Base-by-base conservation (phyloP, 2,797 vertebrate genomes). In the Arrhamphus sclerolepis region DNA sequence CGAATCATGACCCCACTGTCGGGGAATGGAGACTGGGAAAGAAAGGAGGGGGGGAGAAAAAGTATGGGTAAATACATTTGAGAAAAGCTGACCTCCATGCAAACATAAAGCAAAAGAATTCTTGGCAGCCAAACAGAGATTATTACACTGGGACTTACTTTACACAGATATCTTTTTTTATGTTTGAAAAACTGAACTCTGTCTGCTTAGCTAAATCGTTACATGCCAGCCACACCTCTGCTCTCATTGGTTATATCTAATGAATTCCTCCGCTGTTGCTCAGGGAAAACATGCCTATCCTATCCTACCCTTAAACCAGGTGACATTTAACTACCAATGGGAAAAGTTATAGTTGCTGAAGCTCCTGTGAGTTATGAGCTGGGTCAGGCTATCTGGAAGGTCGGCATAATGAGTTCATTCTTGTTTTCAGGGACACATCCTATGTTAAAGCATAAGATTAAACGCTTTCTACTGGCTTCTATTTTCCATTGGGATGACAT, bases 11-110 rank as follows among this genome's bases (percentile, higher is more conserved):
- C 85, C 77, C 73, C 77, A 86, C 66, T 53, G 85, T 85, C 46
- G 68, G 83, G 75, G 88, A 89, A 90, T 88, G 87, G 64, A 78
- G 77, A 78, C 76, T 58, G 71, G 65, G 79, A 52, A 42, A 65
- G 42, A 38, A 76, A 70, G 57, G 42, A 14, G 53, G 39, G 56
- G 39, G 52, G 34, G 6, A 43, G 46, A 18, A 13, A 62, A 66
- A 60, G 46, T 52, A 19, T 28, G 40, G 68, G 65, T 47, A 76
- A 66, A 64, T 56, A 24, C 29, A 49, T 69, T 39, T 56, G 63
- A 70, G 56, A 60, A 67, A 68, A 52, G 66, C 50, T 60, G 40
- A 64, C 38, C 70, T 80, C 46, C 24, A 19, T 56, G 75, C 61
- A 72, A 83, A 77, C 49, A 13, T 26, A 20, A 8, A 42, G 46